phyloP scores from a whole-genome alignment of 2,888 invertebrate species.

The Hirtodrosophila histrioides region DNA sequence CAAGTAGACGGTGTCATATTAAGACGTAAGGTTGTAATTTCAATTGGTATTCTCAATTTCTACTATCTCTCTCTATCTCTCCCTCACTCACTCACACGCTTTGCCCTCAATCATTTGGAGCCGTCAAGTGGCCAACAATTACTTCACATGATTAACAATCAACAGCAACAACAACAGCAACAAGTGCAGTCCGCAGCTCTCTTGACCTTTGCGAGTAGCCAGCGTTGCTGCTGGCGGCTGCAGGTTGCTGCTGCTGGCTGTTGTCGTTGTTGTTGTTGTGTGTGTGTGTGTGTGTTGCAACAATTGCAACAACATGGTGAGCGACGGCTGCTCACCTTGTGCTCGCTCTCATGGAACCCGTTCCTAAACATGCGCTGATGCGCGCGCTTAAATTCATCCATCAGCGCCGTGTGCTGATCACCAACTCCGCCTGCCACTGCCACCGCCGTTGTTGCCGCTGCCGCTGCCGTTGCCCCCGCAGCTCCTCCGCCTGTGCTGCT shows the following conservation, averaged over 20 bases:
- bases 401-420: conserved; percentile 89
- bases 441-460: conserved; percentile 84
- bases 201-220: conserved; percentile 66
- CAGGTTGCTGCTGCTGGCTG: conserved; percentile 8
- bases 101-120: conserved; percentile 48
- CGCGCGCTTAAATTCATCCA: conserved; percentile 95
- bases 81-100: conserved; percentile 1
- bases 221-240: conserved; percentile 19
- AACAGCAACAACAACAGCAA: conserved; percentile 29
- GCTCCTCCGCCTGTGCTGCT: conserved; percentile 64
- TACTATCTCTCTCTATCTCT: not conserved
- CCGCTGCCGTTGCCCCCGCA: conserved; percentile 85
- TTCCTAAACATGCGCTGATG: conserved; percentile 93
- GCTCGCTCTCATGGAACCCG: conserved; percentile 83
- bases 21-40: conserved; percentile 2
- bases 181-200: conserved; percentile 55
- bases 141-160: conserved; percentile 49
- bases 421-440: conserved; percentile 79
- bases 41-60: conserved; percentile 1
- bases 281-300: conserved; percentile 18
- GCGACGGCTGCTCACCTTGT: conserved; percentile 72
- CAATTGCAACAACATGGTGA: conserved; percentile 8
- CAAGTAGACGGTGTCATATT: no score
- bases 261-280: conserved; percentile 12
- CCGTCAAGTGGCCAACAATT: conserved; percentile 45